Evolutionary conservation across 1,140 invertebrate genomes (phyloP).

Genomic region (Carposina sasakii): DNA sequence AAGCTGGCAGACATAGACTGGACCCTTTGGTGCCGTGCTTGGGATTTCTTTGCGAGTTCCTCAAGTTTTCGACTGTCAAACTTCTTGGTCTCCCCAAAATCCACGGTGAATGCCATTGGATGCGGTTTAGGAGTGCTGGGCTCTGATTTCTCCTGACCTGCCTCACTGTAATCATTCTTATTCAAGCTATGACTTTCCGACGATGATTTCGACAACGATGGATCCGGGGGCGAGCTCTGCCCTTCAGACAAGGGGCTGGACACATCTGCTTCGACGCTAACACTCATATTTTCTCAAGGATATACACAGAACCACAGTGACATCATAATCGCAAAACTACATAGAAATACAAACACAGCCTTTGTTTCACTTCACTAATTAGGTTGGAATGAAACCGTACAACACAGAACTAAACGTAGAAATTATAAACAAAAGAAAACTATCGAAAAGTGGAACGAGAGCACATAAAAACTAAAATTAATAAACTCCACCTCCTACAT

Average conservation of each 20-base stretch:
- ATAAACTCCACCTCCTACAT: conserved; percentile 52
- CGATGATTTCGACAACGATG: conserved; percentile 36
- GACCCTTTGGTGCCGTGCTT: conserved; percentile 79
- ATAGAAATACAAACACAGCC: conserved; percentile 25
- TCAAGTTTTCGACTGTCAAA: conserved; percentile 76
- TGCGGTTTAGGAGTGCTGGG: conserved; percentile 54
- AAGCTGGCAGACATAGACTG: conserved; percentile 76
- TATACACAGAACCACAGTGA: conserved; percentile 53
- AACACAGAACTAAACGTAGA: conserved; percentile 27
- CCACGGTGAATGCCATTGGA: conserved; percentile 79
- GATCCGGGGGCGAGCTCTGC: conserved; percentile 43
- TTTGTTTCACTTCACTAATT: conserved; percentile 40
- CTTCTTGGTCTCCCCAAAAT: conserved; percentile 76
- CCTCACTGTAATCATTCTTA: conserved; percentile 47
- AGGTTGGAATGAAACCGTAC: conserved; percentile 23
- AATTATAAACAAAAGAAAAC: conserved; percentile 43
- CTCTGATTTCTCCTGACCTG: conserved; percentile 48
- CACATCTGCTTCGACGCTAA: conserved; percentile 58
- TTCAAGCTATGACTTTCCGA: conserved; percentile 30
- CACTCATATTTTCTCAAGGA: conserved; percentile 70
- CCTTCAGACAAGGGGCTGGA: conserved; percentile 61
- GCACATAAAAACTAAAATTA: conserved; percentile 45
- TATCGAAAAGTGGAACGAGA: conserved; percentile 68
- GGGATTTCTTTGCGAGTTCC: conserved; percentile 79
- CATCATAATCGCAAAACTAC: conserved; percentile 67